phyloP scores from a whole-genome alignment of 1,140 invertebrate species.

The Diachasma alloeum region DNA sequence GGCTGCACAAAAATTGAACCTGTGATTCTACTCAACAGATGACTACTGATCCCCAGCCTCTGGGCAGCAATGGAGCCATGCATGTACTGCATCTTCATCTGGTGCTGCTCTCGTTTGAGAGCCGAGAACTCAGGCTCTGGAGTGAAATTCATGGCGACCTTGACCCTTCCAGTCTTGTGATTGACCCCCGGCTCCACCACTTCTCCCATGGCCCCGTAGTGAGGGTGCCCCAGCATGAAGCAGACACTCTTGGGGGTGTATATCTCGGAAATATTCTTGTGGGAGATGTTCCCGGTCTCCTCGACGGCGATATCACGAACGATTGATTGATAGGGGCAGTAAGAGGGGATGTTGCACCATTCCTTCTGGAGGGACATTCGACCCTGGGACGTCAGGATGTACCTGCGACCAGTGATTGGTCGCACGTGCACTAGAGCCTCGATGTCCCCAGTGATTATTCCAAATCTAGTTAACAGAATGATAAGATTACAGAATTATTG shows the following conservation, averaged over 20 bases:
- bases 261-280: slow-evolving; percentile 73
- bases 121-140: slow-evolving; percentile 63
- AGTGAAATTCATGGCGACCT: slow-evolving; percentile 63
- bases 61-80: slow-evolving; percentile 57
- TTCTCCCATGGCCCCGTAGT: slow-evolving; percentile 82
- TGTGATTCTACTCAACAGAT: slow-evolving; percentile 83
- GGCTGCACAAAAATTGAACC: slow-evolving; percentile 77
- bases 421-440: slow-evolving; percentile 78
- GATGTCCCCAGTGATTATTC: slow-evolving; percentile 79
- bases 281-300: slow-evolving; percentile 53
- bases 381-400: slow-evolving; percentile 65
- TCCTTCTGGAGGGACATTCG: slow-evolving; percentile 74
- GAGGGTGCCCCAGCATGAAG: slow-evolving; percentile 81
- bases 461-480: slow-evolving; percentile 57
- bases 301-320: slow-evolving; percentile 71
- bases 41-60: slow-evolving; percentile 70
- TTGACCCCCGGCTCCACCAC: slow-evolving; percentile 58
- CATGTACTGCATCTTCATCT: slow-evolving; percentile 49
- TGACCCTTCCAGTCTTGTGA: slow-evolving; percentile 65
- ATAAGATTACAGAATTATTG: no score
- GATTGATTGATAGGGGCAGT: slow-evolving; percentile 76
- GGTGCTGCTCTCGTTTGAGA: slow-evolving; percentile 37
- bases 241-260: slow-evolving; percentile 74
- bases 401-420: slow-evolving; percentile 74
- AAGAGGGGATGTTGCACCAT: slow-evolving; percentile 68